Percentiles rank a stretch among this genome's conserved stretches.
Evolutionary conservation across 1,140 invertebrate genomes (phyloP).

Genomic region (Gyrodactylus bullatarudis): DNA sequence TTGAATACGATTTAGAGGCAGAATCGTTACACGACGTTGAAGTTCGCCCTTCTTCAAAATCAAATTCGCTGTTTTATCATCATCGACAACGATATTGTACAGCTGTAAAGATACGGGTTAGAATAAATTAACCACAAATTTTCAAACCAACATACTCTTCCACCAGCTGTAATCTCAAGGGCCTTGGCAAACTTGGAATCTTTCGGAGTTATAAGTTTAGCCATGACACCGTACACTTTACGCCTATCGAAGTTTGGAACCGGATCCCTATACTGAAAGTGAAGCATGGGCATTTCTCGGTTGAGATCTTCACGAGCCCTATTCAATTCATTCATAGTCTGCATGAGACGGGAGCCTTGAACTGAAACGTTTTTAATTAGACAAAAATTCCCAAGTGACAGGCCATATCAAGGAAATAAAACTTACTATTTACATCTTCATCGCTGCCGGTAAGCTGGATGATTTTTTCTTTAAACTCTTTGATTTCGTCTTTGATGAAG

Average conservation of each 20-base stretch:
- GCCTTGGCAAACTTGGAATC: constrained; percentile 39
- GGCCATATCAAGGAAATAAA: too few species aligned
- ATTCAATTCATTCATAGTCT: neutral
- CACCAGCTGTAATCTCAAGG: constrained; percentile 49
- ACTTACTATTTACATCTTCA: neutral
- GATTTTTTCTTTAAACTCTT: neutral
- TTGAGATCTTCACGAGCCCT: neutral
- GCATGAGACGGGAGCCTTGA: neutral
- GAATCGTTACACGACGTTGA: constrained; percentile 37
- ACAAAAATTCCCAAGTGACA: neutral
- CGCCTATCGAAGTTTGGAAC: constrained; percentile 33
- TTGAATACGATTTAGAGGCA: constrained; percentile 62
- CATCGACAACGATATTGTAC: constrained; percentile 60
- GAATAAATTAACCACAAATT: constrained; percentile 6
- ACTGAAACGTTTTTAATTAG: neutral
- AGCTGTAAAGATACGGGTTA: constrained; percentile 29
- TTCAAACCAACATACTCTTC: constrained; percentile 28
- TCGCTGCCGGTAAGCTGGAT: neutral
- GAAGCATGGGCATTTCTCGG: constrained; percentile 14
- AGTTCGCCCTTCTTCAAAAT: constrained; percentile 46
- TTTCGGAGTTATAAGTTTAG: constrained; percentile 36
- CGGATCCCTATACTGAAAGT: constrained; percentile 21
- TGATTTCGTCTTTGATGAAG: neutral
- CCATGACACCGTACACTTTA: constrained; percentile 41
- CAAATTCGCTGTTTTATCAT: constrained; percentile 43